A percentile compares a stretch with the other conserved stretches of the same genome.
phyloP scores from a whole-genome alignment of 1,140 invertebrate genomes.

The Nephila pilipes region DNA sequence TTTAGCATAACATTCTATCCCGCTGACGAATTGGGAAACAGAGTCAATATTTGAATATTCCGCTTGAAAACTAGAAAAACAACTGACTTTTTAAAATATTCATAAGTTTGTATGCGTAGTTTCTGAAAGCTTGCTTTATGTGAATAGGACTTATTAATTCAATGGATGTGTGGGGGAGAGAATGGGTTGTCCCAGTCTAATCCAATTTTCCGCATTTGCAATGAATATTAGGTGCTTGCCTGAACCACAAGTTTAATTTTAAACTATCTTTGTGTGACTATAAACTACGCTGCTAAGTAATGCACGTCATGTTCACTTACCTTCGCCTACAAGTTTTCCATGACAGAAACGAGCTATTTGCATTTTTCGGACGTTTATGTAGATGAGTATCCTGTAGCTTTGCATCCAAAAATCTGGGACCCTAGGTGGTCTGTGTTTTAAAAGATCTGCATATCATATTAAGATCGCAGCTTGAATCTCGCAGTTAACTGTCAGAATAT shows the following conservation, averaged over 20 bases:
- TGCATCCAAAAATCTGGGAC: constrained; percentile 2
- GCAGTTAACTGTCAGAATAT: constrained; percentile 26
- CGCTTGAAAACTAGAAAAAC: too few species aligned
- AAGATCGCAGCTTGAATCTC: constrained; percentile 38
- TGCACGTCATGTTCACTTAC: constrained; percentile 23
- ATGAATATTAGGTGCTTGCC: constrained; percentile 14
- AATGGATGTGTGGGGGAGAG: background rate
- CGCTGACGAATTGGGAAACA: too few species aligned
- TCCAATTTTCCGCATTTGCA: constrained; percentile 1
- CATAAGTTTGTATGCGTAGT: too few species aligned
- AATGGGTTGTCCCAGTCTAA: background rate
- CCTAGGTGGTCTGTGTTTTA: constrained; percentile 28
- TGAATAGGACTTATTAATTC: background rate
- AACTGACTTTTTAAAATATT: too few species aligned
- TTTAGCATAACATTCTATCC: too few species aligned
- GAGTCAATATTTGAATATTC: too few species aligned
- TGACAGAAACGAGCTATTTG: constrained; percentile 25
- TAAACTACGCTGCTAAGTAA: constrained; percentile 26
- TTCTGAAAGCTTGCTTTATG: too few species aligned
- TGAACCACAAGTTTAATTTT: constrained; percentile 19
- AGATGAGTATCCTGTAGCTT: constrained; percentile 10
- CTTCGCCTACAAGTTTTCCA: constrained; percentile 25
- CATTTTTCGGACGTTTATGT: constrained; percentile 52
- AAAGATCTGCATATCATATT: constrained; percentile 48
- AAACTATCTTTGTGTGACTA: constrained; percentile 35